These are phyloP conservation scores for Catagonus wagneri DNA, from an alignment of 2,113 vertebrate genomes.

Conservation along the genomic window DNA sequence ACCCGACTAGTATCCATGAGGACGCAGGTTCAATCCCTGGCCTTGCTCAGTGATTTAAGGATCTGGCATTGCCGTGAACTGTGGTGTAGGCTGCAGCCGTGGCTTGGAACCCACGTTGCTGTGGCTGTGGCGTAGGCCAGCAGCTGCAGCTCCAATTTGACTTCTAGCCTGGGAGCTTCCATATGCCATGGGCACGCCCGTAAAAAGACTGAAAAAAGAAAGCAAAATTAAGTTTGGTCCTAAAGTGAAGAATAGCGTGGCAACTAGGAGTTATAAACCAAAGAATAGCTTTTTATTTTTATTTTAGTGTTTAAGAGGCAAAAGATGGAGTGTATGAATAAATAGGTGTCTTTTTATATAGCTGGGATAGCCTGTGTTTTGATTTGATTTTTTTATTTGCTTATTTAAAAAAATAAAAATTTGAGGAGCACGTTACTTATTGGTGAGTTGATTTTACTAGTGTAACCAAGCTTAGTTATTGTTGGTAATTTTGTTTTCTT, in stretches of 20 bases:
- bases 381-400: constrained; percentile 17
- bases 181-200: too few species aligned
- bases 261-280: neutral
- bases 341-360: neutral
- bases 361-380: neutral
- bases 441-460: constrained; percentile 58
- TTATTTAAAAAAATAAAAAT: constrained; percentile 19
- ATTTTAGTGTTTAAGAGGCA: constrained; percentile 56
- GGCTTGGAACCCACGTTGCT: too few species aligned
- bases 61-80: too few species aligned
- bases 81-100: too few species aligned
- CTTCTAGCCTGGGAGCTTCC: too few species aligned
- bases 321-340: neutral
- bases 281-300: constrained; percentile 16
- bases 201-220: too few species aligned
- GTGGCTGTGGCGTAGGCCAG: too few species aligned
- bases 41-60: too few species aligned
- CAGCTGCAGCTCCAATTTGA: too few species aligned
- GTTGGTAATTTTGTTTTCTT: constrained; percentile 75
- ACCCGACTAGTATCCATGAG: too few species aligned
- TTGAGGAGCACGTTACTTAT: constrained; percentile 8
- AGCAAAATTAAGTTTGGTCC: constrained; percentile 52
- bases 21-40: too few species aligned
- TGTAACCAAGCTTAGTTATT: constrained; percentile 60
- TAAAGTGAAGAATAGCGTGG: neutral